Conservation (phyloP, 2,797 vertebrate species). For the Rallus crepitans region DNA sequence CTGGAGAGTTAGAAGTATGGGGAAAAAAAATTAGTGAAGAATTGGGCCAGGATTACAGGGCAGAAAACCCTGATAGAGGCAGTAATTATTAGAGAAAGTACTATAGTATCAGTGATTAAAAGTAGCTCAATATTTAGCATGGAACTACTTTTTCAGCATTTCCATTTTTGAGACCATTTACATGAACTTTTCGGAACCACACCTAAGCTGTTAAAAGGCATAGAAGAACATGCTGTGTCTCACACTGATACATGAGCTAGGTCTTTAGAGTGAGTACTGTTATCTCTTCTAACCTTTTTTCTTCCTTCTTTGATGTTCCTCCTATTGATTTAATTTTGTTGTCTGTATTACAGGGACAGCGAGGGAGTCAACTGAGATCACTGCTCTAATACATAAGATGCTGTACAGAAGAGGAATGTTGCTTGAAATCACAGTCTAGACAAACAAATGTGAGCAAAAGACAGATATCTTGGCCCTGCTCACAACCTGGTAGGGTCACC, state of each 20-base stretch:
- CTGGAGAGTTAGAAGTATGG: not conserved
- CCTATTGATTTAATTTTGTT: not conserved
- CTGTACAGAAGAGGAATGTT: not conserved
- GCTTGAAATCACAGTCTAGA: not conserved
- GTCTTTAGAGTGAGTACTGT: not conserved
- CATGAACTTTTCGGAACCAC: not conserved
- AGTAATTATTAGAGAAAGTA: not conserved
- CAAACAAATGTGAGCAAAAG: not conserved
- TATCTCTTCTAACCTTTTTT: not conserved
- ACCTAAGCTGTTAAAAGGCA: not conserved
- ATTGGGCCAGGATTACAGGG: not conserved
- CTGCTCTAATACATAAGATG: fast-evolving
- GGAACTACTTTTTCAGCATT: not conserved
- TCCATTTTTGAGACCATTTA: not conserved
- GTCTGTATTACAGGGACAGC: not conserved
- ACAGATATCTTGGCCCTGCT: not conserved
- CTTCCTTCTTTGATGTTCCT: not conserved
- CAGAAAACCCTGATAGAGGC: not conserved
- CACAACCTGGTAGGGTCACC: not conserved
- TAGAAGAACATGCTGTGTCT: not conserved
- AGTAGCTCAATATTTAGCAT: not conserved
- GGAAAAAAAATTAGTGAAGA: not conserved
- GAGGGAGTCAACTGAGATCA: not conserved
- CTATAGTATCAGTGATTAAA: not conserved
- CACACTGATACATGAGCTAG: not conserved